Evolutionary conservation across 2,113 vertebrate species (phyloP).

Genomic region (Tachuris rubrigastra): DNA sequence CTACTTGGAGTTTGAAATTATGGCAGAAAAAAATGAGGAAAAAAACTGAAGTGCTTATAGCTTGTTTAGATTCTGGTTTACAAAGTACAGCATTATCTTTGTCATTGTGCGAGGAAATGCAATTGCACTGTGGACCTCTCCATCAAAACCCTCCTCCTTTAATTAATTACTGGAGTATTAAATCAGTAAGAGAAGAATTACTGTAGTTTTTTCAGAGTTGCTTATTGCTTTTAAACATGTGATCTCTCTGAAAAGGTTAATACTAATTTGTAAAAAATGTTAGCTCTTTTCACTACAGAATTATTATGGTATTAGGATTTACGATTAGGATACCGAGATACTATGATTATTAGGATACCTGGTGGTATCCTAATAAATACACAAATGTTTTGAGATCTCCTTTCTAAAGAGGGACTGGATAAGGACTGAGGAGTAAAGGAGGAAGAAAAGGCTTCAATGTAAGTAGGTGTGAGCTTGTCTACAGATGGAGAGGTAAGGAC

Average conservation of each 20-base stretch:
- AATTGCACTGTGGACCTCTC: background rate
- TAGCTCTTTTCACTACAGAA: background rate
- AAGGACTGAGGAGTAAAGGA: background rate
- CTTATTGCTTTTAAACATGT: background rate
- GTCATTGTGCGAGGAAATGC: background rate
- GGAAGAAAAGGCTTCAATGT: background rate
- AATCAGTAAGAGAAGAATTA: background rate
- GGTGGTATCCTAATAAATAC: background rate
- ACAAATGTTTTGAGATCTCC: background rate
- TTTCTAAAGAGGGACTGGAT: background rate
- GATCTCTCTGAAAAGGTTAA: background rate
- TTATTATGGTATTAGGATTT: background rate
- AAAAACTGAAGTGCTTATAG: background rate
- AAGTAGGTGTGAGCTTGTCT: background rate
- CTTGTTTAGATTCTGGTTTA: background rate
- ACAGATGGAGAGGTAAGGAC: background rate
- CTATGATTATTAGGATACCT: background rate
- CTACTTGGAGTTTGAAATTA: background rate
- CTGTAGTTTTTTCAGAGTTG: background rate
- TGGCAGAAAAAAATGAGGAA: background rate
- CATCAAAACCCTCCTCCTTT: background rate
- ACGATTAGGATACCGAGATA: background rate
- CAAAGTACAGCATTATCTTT: background rate
- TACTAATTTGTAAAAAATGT: background rate
- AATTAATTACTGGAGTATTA: constrained; percentile 16